phyloP scores from a whole-genome alignment of 53 echinoderm and acorn worm genomes.

The Holothuria leucospilota region DNA sequence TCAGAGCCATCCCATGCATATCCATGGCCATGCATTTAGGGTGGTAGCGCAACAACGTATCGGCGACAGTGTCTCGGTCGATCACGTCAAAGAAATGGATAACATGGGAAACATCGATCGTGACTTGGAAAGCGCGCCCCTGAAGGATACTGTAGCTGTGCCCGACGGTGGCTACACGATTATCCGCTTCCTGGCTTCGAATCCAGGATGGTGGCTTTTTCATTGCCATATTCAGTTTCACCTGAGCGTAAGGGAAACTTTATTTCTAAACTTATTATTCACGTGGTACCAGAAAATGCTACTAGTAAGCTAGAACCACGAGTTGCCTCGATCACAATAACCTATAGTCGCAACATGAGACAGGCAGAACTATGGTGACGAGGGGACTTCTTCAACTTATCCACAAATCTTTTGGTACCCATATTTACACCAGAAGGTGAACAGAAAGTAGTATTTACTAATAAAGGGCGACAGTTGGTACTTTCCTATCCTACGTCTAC shows the following conservation, averaged over 20 bases:
- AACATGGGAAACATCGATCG: conserved; percentile 52
- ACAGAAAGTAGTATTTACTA: too few relatives aligned
- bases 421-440: too few relatives aligned
- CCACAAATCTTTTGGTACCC: too few relatives aligned
- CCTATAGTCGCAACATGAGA: too few relatives aligned
- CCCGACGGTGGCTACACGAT: conserved; percentile 85
- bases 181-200: conserved; percentile 76
- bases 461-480: too few relatives aligned
- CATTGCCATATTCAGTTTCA: conserved; percentile 85
- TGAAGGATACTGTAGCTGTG: conserved; percentile 75
- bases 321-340: too few relatives aligned
- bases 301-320: too few relatives aligned
- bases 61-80: conserved; percentile 40
- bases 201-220: conserved; percentile 85
- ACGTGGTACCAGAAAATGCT: too few relatives aligned
- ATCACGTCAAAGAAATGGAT: conserved; percentile 51
- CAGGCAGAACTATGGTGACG: too few relatives aligned
- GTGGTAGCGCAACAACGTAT: conserved; percentile 60
- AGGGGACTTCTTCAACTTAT: too few relatives aligned
- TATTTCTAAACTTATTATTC: too few relatives aligned
- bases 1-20: conserved; percentile 69
- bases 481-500: too few relatives aligned
- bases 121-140: conserved; percentile 60
- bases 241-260: conserved; percentile 54
- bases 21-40: conserved; percentile 65